Conservation (phyloP, 2,113 vertebrate species). For the Furnarius figulus region DNA sequence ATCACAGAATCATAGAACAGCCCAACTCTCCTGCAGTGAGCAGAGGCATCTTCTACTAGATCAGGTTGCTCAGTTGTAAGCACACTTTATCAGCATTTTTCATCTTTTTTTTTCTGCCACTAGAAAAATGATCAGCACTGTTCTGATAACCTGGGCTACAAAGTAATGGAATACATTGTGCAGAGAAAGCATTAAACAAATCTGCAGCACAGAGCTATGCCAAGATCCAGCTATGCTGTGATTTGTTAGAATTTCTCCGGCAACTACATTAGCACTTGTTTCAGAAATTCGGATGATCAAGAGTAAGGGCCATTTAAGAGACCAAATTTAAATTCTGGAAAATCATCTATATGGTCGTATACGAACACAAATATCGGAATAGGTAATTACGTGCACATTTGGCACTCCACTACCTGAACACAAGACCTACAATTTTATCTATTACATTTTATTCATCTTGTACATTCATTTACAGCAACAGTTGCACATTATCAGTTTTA, state of each 20-base stretch:
- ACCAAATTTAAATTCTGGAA: background rate
- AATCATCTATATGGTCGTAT: background rate
- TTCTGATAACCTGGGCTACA: background rate
- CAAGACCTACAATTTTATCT: background rate
- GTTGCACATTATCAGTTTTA: background rate
- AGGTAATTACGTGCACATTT: background rate
- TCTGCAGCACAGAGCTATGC: background rate
- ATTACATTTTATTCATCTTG: background rate
- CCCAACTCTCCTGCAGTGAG: background rate
- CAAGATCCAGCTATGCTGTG: background rate
- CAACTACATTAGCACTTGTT: background rate
- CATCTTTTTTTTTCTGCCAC: background rate
- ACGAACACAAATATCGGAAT: background rate
- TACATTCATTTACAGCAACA: background rate
- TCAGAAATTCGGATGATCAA: background rate
- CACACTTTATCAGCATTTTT: background rate
- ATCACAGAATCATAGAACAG: background rate
- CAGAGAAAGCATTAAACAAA: background rate
- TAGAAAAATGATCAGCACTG: background rate
- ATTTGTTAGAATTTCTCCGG: background rate
- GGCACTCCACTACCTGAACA: background rate
- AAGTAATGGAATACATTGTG: background rate
- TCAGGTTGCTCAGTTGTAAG: background rate
- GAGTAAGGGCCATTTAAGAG: background rate
- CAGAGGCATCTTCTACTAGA: background rate